Base-by-base conservation (phyloP, 2,797 vertebrate species). In the Acanthornis magna region DNA sequence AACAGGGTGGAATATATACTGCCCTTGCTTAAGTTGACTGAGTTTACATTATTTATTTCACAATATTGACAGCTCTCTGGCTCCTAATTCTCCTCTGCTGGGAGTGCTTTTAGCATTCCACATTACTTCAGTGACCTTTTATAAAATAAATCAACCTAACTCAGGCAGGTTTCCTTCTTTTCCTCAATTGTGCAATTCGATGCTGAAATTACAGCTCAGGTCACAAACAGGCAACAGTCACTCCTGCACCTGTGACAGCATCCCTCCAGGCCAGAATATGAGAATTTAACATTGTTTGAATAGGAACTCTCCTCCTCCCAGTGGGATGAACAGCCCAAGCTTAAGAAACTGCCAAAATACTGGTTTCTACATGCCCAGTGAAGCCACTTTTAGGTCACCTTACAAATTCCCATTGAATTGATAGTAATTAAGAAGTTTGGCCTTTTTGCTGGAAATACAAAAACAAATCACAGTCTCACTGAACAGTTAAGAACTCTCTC, bases 221-320 rank as follows among this genome's bases (percentile, higher is more conserved):
- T 79, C 0, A 0, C 77, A 86, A 86, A 88, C 4, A 91, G 76
- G 67, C 85, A 90, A 93, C 7, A 91, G 74, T 61, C 60, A 81
- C 40, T 82, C 53, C 84, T 86, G 92, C 92, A 96, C 88, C 92
- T 95, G 91, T 86, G 73, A 88, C 60, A 93, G 85, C 76, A 92
- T 63, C 70, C 91, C 90, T 93, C 70, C 74, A 90, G 93, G 62
- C 60, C 74, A 90, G 40, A 95, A 88, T 20, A 76, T 13, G 76
- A 92, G 89, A 90, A 92, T 81, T 82, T 89, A 85, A 93, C 58
- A 53, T 10, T 81, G 80, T 63, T 36, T 85, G 70, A 81, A 94
- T 57, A 85, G 71, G 66, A 96, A 91, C 63, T 84, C 70, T 70
- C 60, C 72, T 86, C 42, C 43, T 93, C 95, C 88, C 92, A 53